phyloP scores from a whole-genome alignment of 2,113 vertebrate species.

The Sula dactylatra region DNA sequence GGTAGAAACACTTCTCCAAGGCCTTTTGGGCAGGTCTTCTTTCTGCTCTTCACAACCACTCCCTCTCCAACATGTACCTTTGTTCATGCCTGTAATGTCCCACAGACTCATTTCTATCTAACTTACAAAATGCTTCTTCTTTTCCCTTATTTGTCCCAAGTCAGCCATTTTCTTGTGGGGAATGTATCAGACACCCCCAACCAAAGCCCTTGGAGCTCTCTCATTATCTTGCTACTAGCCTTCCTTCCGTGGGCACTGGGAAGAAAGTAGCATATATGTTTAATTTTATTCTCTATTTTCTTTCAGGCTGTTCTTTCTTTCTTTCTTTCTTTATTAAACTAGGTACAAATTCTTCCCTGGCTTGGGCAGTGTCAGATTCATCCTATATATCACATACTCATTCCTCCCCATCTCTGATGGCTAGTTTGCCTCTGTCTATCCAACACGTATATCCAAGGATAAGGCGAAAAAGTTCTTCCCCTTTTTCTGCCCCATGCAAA shows the following conservation, averaged over 20 bases:
- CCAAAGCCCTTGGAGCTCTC: background rate
- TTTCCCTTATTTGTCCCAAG: background rate
- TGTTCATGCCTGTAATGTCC: background rate
- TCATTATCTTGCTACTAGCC: background rate
- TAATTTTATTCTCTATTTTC: background rate
- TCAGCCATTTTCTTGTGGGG: background rate
- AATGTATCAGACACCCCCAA: background rate
- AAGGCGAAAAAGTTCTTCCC: background rate
- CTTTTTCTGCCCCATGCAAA: background rate
- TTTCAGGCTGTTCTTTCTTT: background rate
- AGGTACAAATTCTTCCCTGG: background rate
- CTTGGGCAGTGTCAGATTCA: background rate
- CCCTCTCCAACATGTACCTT: background rate
- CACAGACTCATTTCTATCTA: background rate
- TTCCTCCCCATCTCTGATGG: background rate
- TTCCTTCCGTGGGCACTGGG: background rate
- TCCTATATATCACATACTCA: background rate
- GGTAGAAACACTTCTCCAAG: background rate
- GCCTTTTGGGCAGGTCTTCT: background rate
- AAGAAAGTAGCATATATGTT: background rate
- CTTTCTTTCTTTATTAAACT: background rate
- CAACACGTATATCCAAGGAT: background rate
- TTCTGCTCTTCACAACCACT: background rate
- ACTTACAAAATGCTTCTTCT: background rate
- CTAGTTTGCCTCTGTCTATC: background rate